Conservation (phyloP, 2,797 vertebrate species). For the Hapalemur alaotrensis region DNA sequence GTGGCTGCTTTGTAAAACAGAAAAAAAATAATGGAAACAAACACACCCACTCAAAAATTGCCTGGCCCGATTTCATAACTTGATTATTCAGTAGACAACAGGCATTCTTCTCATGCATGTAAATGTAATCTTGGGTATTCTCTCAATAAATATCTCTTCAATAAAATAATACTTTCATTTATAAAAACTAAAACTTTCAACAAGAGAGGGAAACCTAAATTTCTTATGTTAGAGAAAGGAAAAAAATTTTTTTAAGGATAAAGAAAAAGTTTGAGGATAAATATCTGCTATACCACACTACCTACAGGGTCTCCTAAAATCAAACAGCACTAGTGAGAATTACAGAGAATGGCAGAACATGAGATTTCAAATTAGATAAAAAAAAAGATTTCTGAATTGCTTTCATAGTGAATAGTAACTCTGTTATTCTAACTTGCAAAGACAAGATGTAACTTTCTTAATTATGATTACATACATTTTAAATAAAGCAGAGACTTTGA, state of each 20-base stretch:
- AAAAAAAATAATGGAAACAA: constrained; percentile 12
- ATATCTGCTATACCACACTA: not conserved
- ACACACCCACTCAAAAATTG: not conserved
- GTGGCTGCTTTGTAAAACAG: not conserved
- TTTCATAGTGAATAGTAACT: not conserved
- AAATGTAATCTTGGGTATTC: not conserved
- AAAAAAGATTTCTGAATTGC: not conserved
- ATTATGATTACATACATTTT: constrained; percentile 25
- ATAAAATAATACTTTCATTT: constrained; percentile 1
- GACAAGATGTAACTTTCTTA: constrained; percentile 13
- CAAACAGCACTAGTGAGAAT: not conserved
- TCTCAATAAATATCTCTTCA: not conserved
- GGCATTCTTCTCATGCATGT: not conserved
- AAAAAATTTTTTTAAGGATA: not conserved
- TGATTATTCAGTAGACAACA: not conserved
- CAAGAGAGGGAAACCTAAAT: constrained; percentile 6
- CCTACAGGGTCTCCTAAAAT: not conserved
- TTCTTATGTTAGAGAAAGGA: not conserved
- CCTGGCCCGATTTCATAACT: not conserved
- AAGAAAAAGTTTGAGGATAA: not conserved
- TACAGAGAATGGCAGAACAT: not conserved
- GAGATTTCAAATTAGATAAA: not conserved
- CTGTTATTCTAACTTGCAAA: constrained; percentile 33
- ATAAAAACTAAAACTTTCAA: constrained; percentile 11
- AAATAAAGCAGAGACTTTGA: constrained; percentile 22